Evolutionary conservation across 2,888 invertebrate species (phyloP), one percentile per base, ranked within the genome.

Genomic region (Thecophora atra): DNA sequence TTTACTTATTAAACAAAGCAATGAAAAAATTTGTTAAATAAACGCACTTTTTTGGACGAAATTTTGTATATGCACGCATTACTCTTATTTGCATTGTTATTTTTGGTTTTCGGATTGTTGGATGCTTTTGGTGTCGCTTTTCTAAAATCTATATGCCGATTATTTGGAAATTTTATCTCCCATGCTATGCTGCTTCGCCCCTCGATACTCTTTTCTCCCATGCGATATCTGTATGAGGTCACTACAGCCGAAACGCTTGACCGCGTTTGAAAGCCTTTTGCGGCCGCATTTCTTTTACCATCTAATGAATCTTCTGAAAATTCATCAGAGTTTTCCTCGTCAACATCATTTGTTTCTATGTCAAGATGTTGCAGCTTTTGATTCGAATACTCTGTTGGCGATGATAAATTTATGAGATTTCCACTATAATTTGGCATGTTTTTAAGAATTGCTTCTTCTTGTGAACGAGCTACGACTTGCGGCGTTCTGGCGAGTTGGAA

Each of bases 301-400:
- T 95, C 94, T 76, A 94, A 86, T 21, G 94, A 95, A 86, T 95
- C 94, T 84, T 95, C 94, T 28, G 94, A 94, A 85, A 94, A 94
- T 81, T 91, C 91, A 76, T 90, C 90, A 76, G 63, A 60, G n/a
- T 47, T 28, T 69, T 69, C 60, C 7, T 37, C 37, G n/a, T n/a
- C n/a, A n/a, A n/a, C n/a, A 51, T 26, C 4, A 5, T 21, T 66
- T 30, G 11, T 52, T 54, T 47, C 52, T 11, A 52, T 26, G 51
- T 11, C 24, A 13, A 44, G n/a, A 26, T 24, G 26, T 37, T 37
- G 28, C 17, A 19, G 30, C 21, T 37, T 70, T 60, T 73, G 56
- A 63, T 24, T 63, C 64, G 30, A 26, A 54, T 67, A 6, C 58
- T 71, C 54, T 69, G 56, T 42, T 24, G 58, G 58, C n/a, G n/a